Evolutionary conservation across 2,797 vertebrate genomes (phyloP).

Genomic region (Galaxias olidus): DNA sequence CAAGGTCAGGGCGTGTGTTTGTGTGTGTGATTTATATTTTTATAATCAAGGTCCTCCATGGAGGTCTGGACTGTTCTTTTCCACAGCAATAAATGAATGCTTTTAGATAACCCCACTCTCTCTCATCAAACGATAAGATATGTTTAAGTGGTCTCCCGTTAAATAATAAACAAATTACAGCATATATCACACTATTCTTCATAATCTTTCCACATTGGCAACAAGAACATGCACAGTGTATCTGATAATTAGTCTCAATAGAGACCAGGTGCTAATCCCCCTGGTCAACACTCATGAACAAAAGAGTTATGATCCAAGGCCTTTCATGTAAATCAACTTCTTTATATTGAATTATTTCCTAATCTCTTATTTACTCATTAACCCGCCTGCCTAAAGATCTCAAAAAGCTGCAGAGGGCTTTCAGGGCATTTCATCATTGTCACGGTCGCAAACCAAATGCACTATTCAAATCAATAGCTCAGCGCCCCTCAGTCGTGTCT

Average conservation of each 20-base stretch:
- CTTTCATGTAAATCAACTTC: slow-evolving; percentile 8
- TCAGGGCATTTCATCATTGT: background rate
- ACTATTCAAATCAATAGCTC: background rate
- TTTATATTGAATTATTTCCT: slow-evolving; percentile 1
- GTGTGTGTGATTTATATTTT: too few species aligned
- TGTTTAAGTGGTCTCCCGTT: background rate
- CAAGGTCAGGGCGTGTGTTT: background rate
- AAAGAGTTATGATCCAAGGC: background rate
- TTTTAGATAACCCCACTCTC: too few species aligned
- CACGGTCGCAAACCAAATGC: background rate
- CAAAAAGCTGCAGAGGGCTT: background rate
- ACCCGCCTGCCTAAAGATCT: background rate
- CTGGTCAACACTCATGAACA: background rate
- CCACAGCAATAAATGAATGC: too few species aligned
- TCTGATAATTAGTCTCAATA: background rate
- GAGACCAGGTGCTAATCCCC: slow-evolving; percentile 3
- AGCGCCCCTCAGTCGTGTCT: background rate
- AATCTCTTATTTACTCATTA: slow-evolving; percentile 1
- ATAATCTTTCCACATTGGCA: background rate
- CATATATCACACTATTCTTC: background rate
- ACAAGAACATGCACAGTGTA: background rate
- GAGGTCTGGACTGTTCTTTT: too few species aligned
- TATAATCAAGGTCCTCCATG: too few species aligned
- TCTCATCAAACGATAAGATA: too few species aligned
- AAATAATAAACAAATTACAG: slow-evolving; percentile 4